These are phyloP conservation scores for Columba janthina DNA, from an alignment of 2,113 vertebrate species.

Conservation along the genomic window DNA sequence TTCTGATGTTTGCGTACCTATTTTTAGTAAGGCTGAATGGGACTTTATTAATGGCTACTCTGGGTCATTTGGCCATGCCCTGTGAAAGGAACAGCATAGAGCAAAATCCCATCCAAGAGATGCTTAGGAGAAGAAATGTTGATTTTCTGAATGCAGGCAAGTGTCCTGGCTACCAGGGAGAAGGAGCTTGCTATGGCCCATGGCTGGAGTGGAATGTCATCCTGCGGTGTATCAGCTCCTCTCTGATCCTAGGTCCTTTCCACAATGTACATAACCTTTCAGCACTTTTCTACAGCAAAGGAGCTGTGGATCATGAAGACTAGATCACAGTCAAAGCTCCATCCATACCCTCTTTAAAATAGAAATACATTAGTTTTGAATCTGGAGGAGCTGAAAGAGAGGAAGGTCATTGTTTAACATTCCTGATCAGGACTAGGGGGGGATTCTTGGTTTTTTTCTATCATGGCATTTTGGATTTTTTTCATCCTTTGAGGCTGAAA, in stretches of 20 bases:
- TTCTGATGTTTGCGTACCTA: background rate
- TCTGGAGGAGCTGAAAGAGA: background rate
- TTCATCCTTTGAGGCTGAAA: background rate
- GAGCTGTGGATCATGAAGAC: background rate
- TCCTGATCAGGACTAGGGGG: background rate
- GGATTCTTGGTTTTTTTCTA: background rate
- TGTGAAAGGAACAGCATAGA: background rate
- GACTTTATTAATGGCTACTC: background rate
- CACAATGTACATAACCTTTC: background rate
- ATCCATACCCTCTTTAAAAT: background rate
- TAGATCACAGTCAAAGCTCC: background rate
- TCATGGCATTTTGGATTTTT: background rate
- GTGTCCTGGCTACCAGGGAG: background rate
- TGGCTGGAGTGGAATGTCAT: background rate
- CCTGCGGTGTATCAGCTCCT: background rate
- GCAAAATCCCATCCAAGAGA: background rate
- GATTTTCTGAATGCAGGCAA: background rate
- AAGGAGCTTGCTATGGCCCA: background rate
- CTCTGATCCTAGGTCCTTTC: background rate
- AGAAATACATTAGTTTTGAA: background rate
- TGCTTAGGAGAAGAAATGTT: background rate
- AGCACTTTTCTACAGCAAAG: background rate
- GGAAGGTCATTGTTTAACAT: background rate
- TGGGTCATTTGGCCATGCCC: background rate
- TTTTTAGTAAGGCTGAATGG: background rate